These are phyloP conservation scores for Parauchenoglanis punctatus DNA, from an alignment of 2,797 vertebrate genomes.

Conservation along the genomic window DNA sequence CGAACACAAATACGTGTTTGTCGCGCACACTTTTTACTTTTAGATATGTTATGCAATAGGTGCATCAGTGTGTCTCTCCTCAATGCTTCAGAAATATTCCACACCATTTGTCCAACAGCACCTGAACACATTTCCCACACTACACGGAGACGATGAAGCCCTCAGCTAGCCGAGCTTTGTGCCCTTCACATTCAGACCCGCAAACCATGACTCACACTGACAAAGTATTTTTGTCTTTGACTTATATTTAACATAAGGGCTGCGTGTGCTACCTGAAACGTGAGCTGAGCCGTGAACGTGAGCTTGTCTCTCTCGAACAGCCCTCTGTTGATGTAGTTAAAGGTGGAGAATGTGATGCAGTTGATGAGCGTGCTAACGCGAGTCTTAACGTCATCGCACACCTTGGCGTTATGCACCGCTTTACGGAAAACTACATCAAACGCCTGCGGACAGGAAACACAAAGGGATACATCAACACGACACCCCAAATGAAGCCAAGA, in stretches of 20 bases:
- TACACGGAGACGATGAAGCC: not conserved
- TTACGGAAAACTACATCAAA: slow-evolving; percentile 85
- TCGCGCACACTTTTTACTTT: slow-evolving; percentile 22
- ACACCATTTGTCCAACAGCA: not conserved
- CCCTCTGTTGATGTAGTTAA: slow-evolving; percentile 80
- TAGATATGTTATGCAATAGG: not conserved
- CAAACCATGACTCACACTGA: not conserved
- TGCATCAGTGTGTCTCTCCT: not conserved
- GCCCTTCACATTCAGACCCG: not conserved
- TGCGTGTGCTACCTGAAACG: slow-evolving; percentile 69
- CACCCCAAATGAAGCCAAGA: too few species aligned
- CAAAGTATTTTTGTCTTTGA: not conserved
- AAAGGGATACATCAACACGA: not conserved
- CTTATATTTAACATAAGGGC: not conserved
- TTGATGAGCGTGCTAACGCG: slow-evolving; percentile 76
- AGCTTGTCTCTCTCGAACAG: slow-evolving; percentile 82
- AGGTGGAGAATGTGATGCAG: slow-evolving; percentile 76
- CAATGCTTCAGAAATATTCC: not conserved
- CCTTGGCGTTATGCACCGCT: slow-evolving; percentile 73
- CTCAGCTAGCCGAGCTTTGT: not conserved
- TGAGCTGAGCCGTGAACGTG: slow-evolving; percentile 77
- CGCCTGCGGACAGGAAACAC: slow-evolving; percentile 64
- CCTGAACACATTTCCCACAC: not conserved
- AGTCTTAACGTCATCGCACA: slow-evolving; percentile 68
- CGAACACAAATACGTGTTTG: slow-evolving; percentile 1